Conservation (phyloP, 2,113 vertebrate species). For the Scatophagus argus region DNA sequence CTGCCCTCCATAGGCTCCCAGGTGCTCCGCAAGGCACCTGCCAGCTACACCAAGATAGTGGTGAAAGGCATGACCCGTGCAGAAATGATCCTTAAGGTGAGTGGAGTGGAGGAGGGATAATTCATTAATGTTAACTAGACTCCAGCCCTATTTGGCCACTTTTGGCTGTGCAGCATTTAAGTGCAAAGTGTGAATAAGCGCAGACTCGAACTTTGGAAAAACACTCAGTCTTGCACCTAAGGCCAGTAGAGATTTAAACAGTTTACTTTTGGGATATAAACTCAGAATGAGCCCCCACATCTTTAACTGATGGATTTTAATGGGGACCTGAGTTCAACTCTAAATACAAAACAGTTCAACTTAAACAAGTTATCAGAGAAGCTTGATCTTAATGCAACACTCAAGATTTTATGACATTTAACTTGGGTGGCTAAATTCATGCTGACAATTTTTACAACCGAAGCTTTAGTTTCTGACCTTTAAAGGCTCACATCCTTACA, state of each 20-base stretch:
- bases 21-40: slow-evolving; percentile 96
- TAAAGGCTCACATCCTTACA: slow-evolving; percentile 57
- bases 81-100: slow-evolving; percentile 99
- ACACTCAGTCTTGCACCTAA: slow-evolving; percentile 17
- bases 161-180: slow-evolving; percentile 3
- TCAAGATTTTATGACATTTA: slow-evolving; percentile 62
- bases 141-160: background rate
- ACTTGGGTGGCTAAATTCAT: slow-evolving; percentile 47
- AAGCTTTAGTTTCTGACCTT: slow-evolving; percentile 56
- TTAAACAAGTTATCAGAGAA: slow-evolving; percentile 41
- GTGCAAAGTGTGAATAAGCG: background rate
- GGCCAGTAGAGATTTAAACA: slow-evolving; percentile 45
- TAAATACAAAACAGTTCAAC: slow-evolving; percentile 45
- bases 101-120: background rate
- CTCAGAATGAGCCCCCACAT: slow-evolving; percentile 8
- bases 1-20: slow-evolving; percentile 98
- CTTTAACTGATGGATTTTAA: slow-evolving; percentile 42
- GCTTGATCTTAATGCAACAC: slow-evolving; percentile 45
- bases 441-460: slow-evolving; percentile 42
- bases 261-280: slow-evolving; percentile 54
- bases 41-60: slow-evolving; percentile 99
- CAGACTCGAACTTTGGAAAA: slow-evolving; percentile 23
- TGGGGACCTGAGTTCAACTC: slow-evolving; percentile 9
- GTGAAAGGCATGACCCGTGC: slow-evolving; percentile 99
- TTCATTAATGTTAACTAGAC: background rate